Base-by-base conservation (phyloP, 2,113 vertebrate genomes). In the Eurypyga helias region DNA sequence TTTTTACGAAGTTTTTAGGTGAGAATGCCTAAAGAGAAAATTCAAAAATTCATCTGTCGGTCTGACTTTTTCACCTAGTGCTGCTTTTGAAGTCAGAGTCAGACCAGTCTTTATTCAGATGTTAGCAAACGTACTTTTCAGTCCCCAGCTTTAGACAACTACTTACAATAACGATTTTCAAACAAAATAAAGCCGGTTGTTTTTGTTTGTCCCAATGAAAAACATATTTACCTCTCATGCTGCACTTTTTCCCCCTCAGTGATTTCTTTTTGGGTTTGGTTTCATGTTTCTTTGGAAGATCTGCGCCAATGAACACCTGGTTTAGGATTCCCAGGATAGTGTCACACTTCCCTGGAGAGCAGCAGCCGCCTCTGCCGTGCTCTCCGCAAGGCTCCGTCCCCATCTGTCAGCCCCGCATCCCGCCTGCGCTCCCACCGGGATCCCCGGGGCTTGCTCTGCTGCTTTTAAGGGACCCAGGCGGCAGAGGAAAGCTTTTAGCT, bases 141-240 rank as follows among this genome's bases (percentile, higher is more conserved):
- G 34, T n/a, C 73, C 52, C 49, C 57, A 36, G 25, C 17, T 82
- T 76, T 29, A 70, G 49, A 26, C 58, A 58, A 14, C 34, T 55
- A 46, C 52, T 52, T n/a, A 36, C 43, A 80, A 31, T 3, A 77
- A 61, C 0, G 0, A 81, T 38, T 92, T 83, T 43, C 46, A 88
- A 77, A 75, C 3, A 6, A 87, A 92, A 89, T 7, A 69, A 67
- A 92, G 23, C 38, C 65, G 58, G 13, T 20, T 55, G 46, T 11
- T 70, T 38, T 13, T 33, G 4, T 26, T 75, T 49, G 20, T 36
- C 79, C 33, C 43, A 31, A 80, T 16, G 13, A 69, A 87, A 90
- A 94, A 89, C 2, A 64, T 33, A 82, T 62, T 96, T 93, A 96
- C 97, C 93, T 96, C 70, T 91, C 83, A 17, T 26, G 62, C 3